Evolutionary conservation across 37 sponge, comb jelly and placozoan genomes (phyloP).

Genomic region (Agelas oroides): DNA sequence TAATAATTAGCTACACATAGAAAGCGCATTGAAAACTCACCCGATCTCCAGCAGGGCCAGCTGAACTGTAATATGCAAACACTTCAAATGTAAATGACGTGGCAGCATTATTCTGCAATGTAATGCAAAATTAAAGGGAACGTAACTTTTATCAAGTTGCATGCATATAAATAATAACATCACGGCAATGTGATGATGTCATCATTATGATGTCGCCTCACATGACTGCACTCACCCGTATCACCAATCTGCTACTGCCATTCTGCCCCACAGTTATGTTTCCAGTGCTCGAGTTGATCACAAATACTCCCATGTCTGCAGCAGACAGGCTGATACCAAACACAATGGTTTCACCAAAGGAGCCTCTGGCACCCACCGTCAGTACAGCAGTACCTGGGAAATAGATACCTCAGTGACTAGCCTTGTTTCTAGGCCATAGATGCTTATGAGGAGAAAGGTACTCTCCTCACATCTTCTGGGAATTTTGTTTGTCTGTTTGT

Average conservation of each 20-base stretch:
- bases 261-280: conserved; percentile 34
- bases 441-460: too few relatives aligned
- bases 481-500: too few relatives aligned
- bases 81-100: not conserved
- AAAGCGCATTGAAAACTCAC: conserved; percentile 5
- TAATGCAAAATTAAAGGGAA: too few relatives aligned
- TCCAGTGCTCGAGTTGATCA: conserved; percentile 13
- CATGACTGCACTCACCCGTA: not conserved
- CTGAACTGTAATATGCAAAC: conserved; percentile 38
- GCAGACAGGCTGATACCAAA: conserved; percentile 27
- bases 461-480: too few relatives aligned
- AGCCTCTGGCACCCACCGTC: conserved; percentile 11
- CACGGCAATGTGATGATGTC: too few relatives aligned
- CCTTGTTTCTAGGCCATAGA: not conserved
- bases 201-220: too few relatives aligned
- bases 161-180: too few relatives aligned
- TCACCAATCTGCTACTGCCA: conserved; percentile 7
- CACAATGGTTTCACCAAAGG: not conserved
- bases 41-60: conserved; percentile 24
- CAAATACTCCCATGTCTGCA: conserved; percentile 15
- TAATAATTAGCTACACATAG: not conserved
- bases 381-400: conserved; percentile 26
- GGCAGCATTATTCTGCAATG: not conserved
- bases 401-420: not conserved
- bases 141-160: too few relatives aligned